Conservation (phyloP, 2,113 vertebrate species). For the Oryzias curvinotus region DNA sequence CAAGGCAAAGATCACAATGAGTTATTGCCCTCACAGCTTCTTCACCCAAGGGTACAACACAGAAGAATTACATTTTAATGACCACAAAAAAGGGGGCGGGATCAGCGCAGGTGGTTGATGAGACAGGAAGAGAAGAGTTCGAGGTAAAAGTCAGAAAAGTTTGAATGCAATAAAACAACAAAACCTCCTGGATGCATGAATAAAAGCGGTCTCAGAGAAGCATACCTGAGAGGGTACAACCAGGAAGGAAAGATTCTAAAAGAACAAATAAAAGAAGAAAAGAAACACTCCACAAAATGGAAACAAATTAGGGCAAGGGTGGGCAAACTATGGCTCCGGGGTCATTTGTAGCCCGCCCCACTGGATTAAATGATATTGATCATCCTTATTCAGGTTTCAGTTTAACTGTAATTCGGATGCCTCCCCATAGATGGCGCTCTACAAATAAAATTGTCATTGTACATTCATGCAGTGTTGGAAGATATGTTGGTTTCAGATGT, state of each 20-base stretch:
- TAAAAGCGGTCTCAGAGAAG: too few relatives aligned
- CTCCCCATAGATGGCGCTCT: too few relatives aligned
- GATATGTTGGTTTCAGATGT: too few relatives aligned
- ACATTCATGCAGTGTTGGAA: too few relatives aligned
- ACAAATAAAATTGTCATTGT: too few relatives aligned
- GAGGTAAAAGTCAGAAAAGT: neutral
- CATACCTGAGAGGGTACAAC: too few relatives aligned
- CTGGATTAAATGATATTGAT: too few relatives aligned
- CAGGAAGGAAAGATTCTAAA: neutral
- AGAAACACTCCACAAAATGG: neutral
- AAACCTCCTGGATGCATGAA: neutral
- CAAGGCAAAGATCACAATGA: slow-evolving; percentile 28
- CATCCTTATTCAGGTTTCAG: too few relatives aligned
- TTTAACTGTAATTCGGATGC: too few relatives aligned
- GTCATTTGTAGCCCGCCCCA: too few relatives aligned
- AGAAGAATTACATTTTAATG: slow-evolving; percentile 40
- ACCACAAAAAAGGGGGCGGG: slow-evolving; percentile 50
- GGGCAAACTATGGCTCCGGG: too few relatives aligned
- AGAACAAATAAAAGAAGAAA: neutral
- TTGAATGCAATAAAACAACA: neutral
- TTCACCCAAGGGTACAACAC: slow-evolving; percentile 52
- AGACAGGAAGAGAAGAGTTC: slow-evolving; percentile 8
- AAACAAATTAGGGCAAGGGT: neutral
- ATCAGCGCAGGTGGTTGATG: slow-evolving; percentile 48
- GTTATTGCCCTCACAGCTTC: slow-evolving; percentile 49